phyloP scores from a whole-genome alignment of 2,797 vertebrate genomes.

The Siniperca undulata region DNA sequence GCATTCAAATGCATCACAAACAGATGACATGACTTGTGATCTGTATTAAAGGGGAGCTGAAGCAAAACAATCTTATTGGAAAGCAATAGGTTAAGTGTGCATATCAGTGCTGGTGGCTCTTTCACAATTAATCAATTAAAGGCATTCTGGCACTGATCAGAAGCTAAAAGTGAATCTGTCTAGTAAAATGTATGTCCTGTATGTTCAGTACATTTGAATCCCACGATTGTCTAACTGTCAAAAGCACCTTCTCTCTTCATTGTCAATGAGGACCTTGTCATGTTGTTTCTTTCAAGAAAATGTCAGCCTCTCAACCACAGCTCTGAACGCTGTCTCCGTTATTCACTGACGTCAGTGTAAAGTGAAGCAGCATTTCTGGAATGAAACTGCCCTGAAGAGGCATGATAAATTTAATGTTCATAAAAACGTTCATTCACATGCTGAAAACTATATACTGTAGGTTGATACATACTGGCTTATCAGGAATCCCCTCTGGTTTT shows the following conservation, averaged over 20 bases:
- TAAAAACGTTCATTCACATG: not conserved
- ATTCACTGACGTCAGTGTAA: not conserved
- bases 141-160: not conserved
- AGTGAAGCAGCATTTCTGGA: constrained; percentile 28
- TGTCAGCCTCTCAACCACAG: constrained; percentile 27
- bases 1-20: not conserved
- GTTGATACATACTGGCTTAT: not conserved
- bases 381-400: constrained; percentile 14
- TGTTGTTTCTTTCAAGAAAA: constrained; percentile 30
- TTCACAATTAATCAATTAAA: too few species aligned
- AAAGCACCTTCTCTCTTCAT: not conserved
- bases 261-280: constrained; percentile 27
- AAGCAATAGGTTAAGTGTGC: constrained; percentile 17
- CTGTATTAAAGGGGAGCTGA: not conserved
- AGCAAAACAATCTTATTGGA: not conserved
- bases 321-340: constrained; percentile 7
- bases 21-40: not conserved
- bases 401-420: not conserved
- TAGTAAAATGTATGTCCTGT: not conserved
- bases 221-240: not conserved
- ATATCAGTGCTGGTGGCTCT: not conserved
- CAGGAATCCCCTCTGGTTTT: not conserved
- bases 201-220: not conserved
- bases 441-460: not conserved
- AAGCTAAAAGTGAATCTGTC: constrained; percentile 1